These are phyloP conservation scores for Crossaster papposus DNA, from an alignment of 53 echinoderm and acorn worm genomes.

Conservation along the genomic window DNA sequence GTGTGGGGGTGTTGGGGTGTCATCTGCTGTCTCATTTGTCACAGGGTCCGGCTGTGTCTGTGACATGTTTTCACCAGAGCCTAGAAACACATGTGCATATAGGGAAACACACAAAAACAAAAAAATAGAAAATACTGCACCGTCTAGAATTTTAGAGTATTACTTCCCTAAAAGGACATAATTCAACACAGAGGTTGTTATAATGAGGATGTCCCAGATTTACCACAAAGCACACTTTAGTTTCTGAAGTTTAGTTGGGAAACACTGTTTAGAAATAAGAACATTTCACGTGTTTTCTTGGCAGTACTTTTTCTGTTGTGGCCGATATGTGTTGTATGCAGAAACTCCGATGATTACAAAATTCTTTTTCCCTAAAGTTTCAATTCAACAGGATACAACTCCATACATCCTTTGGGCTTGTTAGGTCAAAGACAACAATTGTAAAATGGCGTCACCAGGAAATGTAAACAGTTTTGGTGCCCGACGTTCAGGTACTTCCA, in stretches of 20 bases:
- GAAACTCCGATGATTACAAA: no score
- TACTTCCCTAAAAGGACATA: background rate
- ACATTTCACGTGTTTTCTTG: no score
- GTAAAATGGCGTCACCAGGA: background rate
- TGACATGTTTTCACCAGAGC: slow-evolving; percentile 26
- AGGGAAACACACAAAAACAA: background rate
- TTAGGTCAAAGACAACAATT: background rate
- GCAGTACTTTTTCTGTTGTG: no score
- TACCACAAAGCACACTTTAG: no score
- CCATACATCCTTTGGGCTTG: background rate
- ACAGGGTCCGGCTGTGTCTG: background rate
- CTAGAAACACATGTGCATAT: background rate
- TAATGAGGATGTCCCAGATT: no score
- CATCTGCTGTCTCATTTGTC: slow-evolving; percentile 13
- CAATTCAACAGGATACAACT: no score
- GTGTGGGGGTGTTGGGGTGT: background rate
- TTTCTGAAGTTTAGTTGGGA: no score
- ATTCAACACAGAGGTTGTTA: no score
- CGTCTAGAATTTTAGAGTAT: background rate
- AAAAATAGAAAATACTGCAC: background rate
- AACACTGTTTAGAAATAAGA: no score
- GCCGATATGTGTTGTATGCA: no score
- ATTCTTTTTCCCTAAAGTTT: no score
- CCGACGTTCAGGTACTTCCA: background rate
- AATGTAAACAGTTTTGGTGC: background rate